Evolutionary conservation across 2,888 invertebrate species (phyloP), one percentile per base, ranked within the genome.

Genomic region (Pachymerium ferrugineum): DNA sequence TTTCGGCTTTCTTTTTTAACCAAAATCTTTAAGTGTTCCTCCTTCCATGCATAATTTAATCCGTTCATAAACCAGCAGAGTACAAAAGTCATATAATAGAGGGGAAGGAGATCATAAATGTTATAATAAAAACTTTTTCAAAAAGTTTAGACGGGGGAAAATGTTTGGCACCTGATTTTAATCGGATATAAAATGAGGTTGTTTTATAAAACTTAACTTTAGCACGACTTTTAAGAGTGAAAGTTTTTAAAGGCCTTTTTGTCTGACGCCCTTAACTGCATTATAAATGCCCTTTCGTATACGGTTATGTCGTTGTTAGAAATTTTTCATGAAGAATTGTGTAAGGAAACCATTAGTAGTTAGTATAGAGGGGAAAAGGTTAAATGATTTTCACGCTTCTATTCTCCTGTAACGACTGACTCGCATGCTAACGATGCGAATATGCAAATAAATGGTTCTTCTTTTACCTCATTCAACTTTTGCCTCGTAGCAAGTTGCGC

Each of bases 361-460:
- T 62, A 62, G 62, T 28, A 28, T 62, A 28, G 25, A 28, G 25
- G 62, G 25, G 62, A 28, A 62, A 62, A 62, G 62, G 62, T 62
- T 62, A 62, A 62, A 62, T 62, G 62, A 62, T 62, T 62, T 62
- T 62, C 62, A 62, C 62, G 62, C 62, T 62, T 62, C 62, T 62
- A 62, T 62, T 62, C 62, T 62, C 62, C 28, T 62, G 25, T 62
- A 62, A 62, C 62, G 62, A 62, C 62, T 62, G 62, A 62, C 12
- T 62, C 62, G 62, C 62, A 62, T 62, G 28, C 62, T 62, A 62
- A 62, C 25, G 62, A 62, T 62, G 62, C 62, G 62, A 62, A 62
- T 62, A 62, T 62, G 62, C 62, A 62, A 62, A 62, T 62, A 62
- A 62, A 62, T 62, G 62, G 22, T 28, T 25, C 25, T 25, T 62